Conservation (phyloP, 2,113 vertebrate species). For the Micromys minutus region DNA sequence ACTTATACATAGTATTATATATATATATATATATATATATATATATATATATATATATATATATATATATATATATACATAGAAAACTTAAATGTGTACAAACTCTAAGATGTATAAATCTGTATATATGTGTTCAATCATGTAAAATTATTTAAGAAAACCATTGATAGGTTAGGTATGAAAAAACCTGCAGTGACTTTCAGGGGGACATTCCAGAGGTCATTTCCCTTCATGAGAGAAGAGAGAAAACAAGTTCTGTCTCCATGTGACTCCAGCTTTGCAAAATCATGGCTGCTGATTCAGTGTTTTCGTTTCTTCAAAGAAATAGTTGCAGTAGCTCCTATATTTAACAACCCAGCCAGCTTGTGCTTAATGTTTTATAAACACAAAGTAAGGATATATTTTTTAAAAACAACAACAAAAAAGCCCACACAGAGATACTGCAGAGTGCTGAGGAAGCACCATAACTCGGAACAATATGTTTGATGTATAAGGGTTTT, state of each 20-base stretch:
- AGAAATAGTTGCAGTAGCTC: conserved; percentile 51
- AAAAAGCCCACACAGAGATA: conserved; percentile 31
- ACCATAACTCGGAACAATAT: conserved; percentile 47
- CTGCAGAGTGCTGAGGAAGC: conserved; percentile 51
- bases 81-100: background rate
- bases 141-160: background rate
- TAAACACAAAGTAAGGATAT: conserved; percentile 64
- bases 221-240: background rate
- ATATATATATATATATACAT: no score
- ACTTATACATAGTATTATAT: background rate
- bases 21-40: background rate
- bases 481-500: conserved; percentile 54
- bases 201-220: background rate
- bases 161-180: background rate
- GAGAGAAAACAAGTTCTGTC: conserved; percentile 25
- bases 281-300: conserved; percentile 40
- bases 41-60: background rate
- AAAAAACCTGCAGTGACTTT: conserved; percentile 16
- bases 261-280: background rate
- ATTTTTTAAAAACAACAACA: background rate
- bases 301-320: conserved; percentile 62
- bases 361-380: conserved; percentile 59
- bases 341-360: conserved; percentile 59
- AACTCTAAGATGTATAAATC: background rate
- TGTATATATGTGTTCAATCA: background rate